Base-by-base conservation (phyloP, 2,888 invertebrate genomes). In the Apoderus coryli region DNA sequence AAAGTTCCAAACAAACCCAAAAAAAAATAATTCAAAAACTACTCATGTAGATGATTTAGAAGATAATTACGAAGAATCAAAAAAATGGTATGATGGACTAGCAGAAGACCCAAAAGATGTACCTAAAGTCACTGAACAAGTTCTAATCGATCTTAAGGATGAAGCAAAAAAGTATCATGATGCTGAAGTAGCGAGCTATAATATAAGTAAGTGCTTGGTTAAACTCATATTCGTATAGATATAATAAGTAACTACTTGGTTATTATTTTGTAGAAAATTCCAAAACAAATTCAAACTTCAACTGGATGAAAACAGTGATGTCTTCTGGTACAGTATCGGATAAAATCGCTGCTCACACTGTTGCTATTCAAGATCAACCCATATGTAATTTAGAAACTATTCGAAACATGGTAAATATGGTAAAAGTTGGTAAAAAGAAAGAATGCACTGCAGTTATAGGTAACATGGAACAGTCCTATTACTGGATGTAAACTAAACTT, bases 301-400 rank as follows among this genome's bases (percentile, higher is more conserved):
- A 70, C 32, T 88, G 86, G 86, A 71, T 85, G 38, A 69, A 72
- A 43, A 79, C 77, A 2, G 72, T 89, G 6, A 61, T 86, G 42
- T 64, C 72, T 7, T 77, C 76, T 43, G 92, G 92, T 39, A 88
- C 89, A 1, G 67, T 76, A 0, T 70, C 76, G 1, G 92, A 92
- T 57, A 81, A 79, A 61, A 70, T 88, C 34, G 88, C 90, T 3
- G 89, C 89, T 0, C 72, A 76, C 34, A 77, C 79, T 4, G 64
- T 92, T 13, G 60, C 78, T 13, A 72, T 89, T 37, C 78, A 88
- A 65, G 78, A 86, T 47, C 77, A 76, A 43, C 84, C 88, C 0
- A 61, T 85, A n/a, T 78, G 79, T 52, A 81, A 77, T 53, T 54
- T 89, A 27, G 56, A 67, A 7, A 71, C 74, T 15, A 53, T 90